Evolutionary conservation across 2,888 invertebrate genomes (phyloP).

Genomic region (Psococerastis gibbosa): DNA sequence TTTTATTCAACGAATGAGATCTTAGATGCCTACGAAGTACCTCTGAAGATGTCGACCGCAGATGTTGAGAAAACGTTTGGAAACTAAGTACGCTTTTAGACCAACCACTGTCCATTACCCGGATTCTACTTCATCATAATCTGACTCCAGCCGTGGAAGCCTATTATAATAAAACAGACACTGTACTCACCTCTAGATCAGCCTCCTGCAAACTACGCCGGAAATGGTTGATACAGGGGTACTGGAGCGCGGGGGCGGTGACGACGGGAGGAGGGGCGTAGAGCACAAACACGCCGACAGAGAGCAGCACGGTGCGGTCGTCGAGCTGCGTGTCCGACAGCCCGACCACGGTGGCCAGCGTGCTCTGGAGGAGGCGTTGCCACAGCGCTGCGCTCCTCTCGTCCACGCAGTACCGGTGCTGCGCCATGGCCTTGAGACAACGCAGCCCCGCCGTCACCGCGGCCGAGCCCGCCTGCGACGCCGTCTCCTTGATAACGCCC

Average conservation of each 20-base stretch:
- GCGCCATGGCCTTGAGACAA: conserved; percentile 47
- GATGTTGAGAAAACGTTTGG: too few species aligned
- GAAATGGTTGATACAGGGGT: conserved; percentile 85
- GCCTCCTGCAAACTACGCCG: conserved; percentile 57
- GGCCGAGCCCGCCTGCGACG: conserved; percentile 48
- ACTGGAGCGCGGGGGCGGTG: conserved; percentile 62
- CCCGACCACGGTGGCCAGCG: conserved; percentile 76
- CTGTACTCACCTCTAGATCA: conserved; percentile 36
- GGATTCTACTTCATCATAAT: too few species aligned
- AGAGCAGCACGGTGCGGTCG: conserved; percentile 67
- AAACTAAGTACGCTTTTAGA: too few species aligned
- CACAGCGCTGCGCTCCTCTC: conserved; percentile 45
- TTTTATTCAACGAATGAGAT: too few species aligned
- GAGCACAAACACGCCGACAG: conserved; percentile 73
- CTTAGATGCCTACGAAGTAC: too few species aligned
- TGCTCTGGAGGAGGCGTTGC: conserved; percentile 66
- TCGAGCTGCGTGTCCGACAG: conserved; percentile 63
- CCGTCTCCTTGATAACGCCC: conserved; percentile 71
- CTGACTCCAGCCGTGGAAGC: too few species aligned
- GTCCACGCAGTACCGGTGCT: conserved; percentile 43
- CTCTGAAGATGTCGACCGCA: too few species aligned
- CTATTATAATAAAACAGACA: too few species aligned
- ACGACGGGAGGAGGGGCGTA: conserved; percentile 62
- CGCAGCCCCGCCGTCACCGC: conserved; percentile 60
- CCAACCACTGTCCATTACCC: too few species aligned